phyloP scores from a whole-genome alignment of 2,888 invertebrate species.

The Colostygia pectinataria region DNA sequence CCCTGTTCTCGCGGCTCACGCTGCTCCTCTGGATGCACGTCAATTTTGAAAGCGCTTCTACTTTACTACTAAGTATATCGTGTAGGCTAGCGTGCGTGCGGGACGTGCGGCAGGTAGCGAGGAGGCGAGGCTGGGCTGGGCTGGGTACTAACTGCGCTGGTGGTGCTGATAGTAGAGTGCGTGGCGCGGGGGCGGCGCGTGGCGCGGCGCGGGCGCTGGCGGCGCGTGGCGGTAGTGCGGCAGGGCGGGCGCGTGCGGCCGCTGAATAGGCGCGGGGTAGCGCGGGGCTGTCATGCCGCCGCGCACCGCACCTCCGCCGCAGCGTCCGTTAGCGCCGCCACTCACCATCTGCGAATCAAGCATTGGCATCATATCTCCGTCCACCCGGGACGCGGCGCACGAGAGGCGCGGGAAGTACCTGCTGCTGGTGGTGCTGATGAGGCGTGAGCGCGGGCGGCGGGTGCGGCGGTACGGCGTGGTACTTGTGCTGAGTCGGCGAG shows the following conservation, averaged over 20 bases:
- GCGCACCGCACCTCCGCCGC: constrained; percentile 54
- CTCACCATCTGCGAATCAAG: constrained; percentile 57
- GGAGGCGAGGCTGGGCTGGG: neutral
- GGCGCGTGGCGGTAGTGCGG: constrained; percentile 63
- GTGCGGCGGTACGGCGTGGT: constrained; percentile 70
- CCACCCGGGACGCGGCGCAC: neutral
- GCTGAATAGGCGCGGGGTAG: constrained; percentile 83
- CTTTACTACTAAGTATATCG: constrained; percentile 8
- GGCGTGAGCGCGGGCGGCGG: constrained; percentile 64
- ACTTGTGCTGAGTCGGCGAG: constrained; percentile 78
- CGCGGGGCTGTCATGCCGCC: constrained; percentile 67
- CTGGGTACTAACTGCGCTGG: constrained; percentile 70
- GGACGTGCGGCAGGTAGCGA: neutral
- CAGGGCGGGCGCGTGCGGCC: constrained; percentile 73
- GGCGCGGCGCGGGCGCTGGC: constrained; percentile 46
- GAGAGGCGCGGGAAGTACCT: constrained; percentile 27
- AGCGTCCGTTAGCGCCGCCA: constrained; percentile 64
- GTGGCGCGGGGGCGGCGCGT: constrained; percentile 44
- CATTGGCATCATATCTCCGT: neutral
- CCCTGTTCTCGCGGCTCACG: constrained; percentile 1
- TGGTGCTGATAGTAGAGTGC: constrained; percentile 73
- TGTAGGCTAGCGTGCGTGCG: constrained; percentile 20
- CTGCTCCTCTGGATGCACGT: constrained; percentile 10
- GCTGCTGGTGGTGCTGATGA: constrained; percentile 70
- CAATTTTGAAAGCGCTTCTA: constrained; percentile 12